Conservation (phyloP, 2,888 invertebrate genomes). For the Eremobia ochroleuca region DNA sequence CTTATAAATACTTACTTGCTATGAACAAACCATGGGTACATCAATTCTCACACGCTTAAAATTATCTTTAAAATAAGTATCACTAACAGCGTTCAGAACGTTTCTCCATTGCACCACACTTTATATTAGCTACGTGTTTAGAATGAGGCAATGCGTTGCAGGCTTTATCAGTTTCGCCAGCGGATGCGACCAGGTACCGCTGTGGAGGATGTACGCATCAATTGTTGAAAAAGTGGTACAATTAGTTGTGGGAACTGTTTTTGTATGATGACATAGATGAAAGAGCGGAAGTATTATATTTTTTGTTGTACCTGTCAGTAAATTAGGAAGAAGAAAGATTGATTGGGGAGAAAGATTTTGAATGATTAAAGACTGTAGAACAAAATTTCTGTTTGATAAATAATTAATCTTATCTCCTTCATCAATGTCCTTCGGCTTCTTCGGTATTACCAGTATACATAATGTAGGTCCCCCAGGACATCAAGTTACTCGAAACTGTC, state of each 20-base stretch:
- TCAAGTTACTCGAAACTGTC: no score
- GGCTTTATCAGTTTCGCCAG: slow-evolving; percentile 75
- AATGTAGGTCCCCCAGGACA: no score
- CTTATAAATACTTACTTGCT: neutral
- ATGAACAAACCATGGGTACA: slow-evolving; percentile 2
- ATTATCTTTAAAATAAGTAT: slow-evolving; percentile 50
- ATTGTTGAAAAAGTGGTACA: slow-evolving; percentile 52
- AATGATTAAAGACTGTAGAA: neutral
- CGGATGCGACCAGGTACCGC: slow-evolving; percentile 65
- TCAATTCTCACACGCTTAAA: slow-evolving; percentile 18
- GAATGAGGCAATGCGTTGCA: slow-evolving; percentile 72
- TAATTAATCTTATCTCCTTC: neutral
- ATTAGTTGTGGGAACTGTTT: slow-evolving; percentile 48
- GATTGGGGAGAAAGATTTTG: slow-evolving; percentile 4
- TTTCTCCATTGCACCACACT: slow-evolving; percentile 65
- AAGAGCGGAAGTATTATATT: slow-evolving; percentile 28
- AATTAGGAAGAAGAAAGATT: slow-evolving; percentile 1
- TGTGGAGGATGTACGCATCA: slow-evolving; percentile 64
- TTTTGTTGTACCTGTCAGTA: slow-evolving; percentile 26
- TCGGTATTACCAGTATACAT: slow-evolving; percentile 1
- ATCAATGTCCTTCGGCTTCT: neutral
- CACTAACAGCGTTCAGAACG: slow-evolving; percentile 49
- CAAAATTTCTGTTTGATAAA: neutral
- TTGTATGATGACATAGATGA: neutral
- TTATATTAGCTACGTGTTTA: slow-evolving; percentile 65